A percentile compares a stretch with the other conserved stretches of the same genome.
phyloP scores from a whole-genome alignment of 2,888 invertebrate species.

The Gasteruption jaculator region DNA sequence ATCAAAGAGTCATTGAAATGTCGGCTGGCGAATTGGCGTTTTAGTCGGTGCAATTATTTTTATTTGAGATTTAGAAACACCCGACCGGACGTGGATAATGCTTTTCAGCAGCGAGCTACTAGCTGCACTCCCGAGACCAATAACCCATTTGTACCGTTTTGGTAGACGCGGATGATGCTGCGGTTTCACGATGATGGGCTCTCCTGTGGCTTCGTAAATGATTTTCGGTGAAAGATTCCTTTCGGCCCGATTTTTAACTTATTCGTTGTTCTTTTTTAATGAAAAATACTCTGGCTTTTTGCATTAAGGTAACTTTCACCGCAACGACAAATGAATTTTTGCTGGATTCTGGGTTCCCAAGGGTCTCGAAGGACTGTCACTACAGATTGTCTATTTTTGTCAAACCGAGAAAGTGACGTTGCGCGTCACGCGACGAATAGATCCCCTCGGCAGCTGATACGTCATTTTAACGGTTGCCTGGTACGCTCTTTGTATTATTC shows the following conservation, averaged over 20 bases:
- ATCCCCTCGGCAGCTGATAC: too few relatives aligned
- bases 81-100: constrained; percentile 46
- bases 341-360: too few relatives aligned
- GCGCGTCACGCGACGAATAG: constrained; percentile 13
- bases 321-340: too few relatives aligned
- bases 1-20: constrained; percentile 17
- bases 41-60: not conserved
- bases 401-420: not conserved
- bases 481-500: too few relatives aligned
- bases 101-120: too few relatives aligned
- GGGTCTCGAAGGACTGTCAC: too few relatives aligned
- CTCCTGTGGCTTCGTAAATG: constrained; percentile 41
- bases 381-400: not conserved
- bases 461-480: too few relatives aligned
- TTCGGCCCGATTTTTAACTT: too few relatives aligned
- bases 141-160: constrained; percentile 32
- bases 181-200: constrained; percentile 45
- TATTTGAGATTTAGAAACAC: constrained; percentile 32
- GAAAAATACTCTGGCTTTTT: too few relatives aligned
- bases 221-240: constrained; percentile 38
- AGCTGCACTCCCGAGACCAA: constrained; percentile 35
- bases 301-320: too few relatives aligned
- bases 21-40: not conserved
- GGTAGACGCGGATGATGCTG: constrained; percentile 39
- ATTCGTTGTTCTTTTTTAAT: too few relatives aligned